phyloP scores from a whole-genome alignment of 2,113 vertebrate species.

The Amphilophus citrinellus region DNA sequence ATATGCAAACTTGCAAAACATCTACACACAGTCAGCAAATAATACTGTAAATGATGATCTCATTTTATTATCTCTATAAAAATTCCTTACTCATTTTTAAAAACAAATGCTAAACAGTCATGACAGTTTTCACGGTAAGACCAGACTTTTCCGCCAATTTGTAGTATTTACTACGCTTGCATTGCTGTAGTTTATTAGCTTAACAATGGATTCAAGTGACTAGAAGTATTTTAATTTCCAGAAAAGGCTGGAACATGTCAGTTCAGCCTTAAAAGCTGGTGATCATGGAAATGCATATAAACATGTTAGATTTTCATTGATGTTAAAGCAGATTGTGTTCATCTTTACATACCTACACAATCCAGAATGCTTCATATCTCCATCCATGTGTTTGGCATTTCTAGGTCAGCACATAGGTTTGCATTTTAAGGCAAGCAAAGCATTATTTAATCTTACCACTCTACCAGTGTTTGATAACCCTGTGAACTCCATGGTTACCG shows the following conservation, averaged over 20 bases:
- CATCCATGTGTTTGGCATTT: slow-evolving; percentile 50
- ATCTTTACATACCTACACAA: slow-evolving; percentile 36
- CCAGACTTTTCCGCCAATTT: slow-evolving; percentile 23
- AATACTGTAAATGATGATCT: not conserved
- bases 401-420: slow-evolving; percentile 32
- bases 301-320: not conserved
- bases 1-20: slow-evolving; percentile 5
- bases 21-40: not conserved
- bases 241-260: not conserved
- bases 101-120: not conserved
- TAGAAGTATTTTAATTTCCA: slow-evolving; percentile 7
- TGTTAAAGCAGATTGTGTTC: slow-evolving; percentile 19
- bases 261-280: not conserved
- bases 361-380: slow-evolving; percentile 30
- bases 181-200: slow-evolving; percentile 51
- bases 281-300: not conserved
- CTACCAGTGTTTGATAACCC: slow-evolving; percentile 33
- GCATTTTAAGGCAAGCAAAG: slow-evolving; percentile 47
- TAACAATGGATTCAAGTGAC: slow-evolving; percentile 64
- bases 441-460: slow-evolving; percentile 1
- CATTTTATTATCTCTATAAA: not conserved
- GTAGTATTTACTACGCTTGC: not conserved
- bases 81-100: not conserved
- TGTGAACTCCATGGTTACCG: slow-evolving; percentile 41
- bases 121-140: not conserved